phyloP scores from a whole-genome alignment of 2,797 vertebrate genomes.

The Enteromius mattozi region DNA sequence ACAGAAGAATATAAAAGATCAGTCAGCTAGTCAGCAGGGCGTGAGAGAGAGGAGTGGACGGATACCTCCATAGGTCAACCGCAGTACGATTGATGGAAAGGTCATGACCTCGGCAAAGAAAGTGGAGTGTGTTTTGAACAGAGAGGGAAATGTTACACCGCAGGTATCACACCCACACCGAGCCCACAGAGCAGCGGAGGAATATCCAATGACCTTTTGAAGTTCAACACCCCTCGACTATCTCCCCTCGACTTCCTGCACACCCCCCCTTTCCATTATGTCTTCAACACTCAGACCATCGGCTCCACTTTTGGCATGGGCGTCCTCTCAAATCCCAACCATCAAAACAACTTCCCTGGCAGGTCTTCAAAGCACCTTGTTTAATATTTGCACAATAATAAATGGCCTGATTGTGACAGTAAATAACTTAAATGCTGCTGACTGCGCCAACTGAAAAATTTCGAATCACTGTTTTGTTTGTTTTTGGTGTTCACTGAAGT shows the following conservation, averaged over 20 bases:
- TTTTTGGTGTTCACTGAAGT: conserved; percentile 39
- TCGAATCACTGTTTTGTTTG: conserved; percentile 44
- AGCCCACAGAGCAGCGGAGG: conserved; percentile 40
- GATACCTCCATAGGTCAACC: conserved; percentile 56
- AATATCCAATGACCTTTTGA: conserved; percentile 59
- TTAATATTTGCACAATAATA: conserved; percentile 79
- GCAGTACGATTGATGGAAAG: conserved; percentile 54
- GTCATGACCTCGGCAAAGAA: conserved; percentile 54
- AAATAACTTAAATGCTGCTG: conserved; percentile 67
- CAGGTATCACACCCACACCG: conserved; percentile 54
- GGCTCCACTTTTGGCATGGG: conserved; percentile 69
- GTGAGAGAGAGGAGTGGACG: conserved; percentile 22
- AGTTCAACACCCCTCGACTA: conserved; percentile 59
- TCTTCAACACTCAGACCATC: conserved; percentile 66
- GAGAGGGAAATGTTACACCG: conserved; percentile 62
- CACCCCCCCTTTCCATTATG: background rate
- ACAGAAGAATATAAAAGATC: conserved; percentile 48
- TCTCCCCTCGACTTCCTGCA: conserved; percentile 49
- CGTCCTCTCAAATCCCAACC: conserved; percentile 70
- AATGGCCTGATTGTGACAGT: conserved; percentile 73
- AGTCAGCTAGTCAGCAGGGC: conserved; percentile 50
- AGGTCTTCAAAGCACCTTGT: conserved; percentile 80
- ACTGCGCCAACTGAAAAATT: conserved; percentile 49
- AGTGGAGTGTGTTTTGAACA: conserved; percentile 53
- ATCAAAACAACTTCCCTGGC: conserved; percentile 79